phyloP scores from a whole-genome alignment of 2,888 invertebrate species.

The Gari tellinella region DNA sequence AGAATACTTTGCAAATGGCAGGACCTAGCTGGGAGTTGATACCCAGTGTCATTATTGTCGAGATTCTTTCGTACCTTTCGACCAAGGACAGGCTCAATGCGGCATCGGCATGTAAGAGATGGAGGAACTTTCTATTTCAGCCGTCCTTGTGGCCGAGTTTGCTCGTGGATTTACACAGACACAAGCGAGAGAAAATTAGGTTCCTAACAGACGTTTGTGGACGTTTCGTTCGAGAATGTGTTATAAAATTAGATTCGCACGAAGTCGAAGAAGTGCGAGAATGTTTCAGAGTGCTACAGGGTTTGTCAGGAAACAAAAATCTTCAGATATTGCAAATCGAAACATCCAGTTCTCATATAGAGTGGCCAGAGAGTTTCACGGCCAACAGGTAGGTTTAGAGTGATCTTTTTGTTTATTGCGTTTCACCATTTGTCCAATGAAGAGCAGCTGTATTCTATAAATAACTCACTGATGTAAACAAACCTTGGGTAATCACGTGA shows the following conservation, averaged over 20 bases:
- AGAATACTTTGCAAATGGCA: conserved; percentile 61
- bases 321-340: conserved; percentile 79
- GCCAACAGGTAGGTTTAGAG: conserved; percentile 70
- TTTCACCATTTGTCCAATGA: conserved; percentile 22
- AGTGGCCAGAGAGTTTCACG: conserved; percentile 84
- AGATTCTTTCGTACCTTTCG: conserved; percentile 86
- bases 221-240: conserved; percentile 80
- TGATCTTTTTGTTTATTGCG: conserved; percentile 35
- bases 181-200: conserved; percentile 72
- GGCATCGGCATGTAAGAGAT: conserved; percentile 87
- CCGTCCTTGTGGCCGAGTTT: conserved; percentile 81
- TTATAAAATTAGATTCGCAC: conserved; percentile 81
- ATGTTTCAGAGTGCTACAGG: conserved; percentile 74
- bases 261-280: conserved; percentile 77
- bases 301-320: conserved; percentile 79
- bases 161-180: conserved; percentile 65
- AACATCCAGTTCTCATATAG: conserved; percentile 82
- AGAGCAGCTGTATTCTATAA: conserved; percentile 52
- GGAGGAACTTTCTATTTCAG: conserved; percentile 85
- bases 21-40: conserved; percentile 76
- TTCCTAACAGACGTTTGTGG: conserved; percentile 82
- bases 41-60: conserved; percentile 83
- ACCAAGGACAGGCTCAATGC: conserved; percentile 86
- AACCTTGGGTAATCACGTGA: conserved; percentile 45
- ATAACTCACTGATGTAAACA: conserved; percentile 54